Base-by-base conservation (phyloP, 2,797 vertebrate genomes). In the Ambastaia sidthimunki region DNA sequence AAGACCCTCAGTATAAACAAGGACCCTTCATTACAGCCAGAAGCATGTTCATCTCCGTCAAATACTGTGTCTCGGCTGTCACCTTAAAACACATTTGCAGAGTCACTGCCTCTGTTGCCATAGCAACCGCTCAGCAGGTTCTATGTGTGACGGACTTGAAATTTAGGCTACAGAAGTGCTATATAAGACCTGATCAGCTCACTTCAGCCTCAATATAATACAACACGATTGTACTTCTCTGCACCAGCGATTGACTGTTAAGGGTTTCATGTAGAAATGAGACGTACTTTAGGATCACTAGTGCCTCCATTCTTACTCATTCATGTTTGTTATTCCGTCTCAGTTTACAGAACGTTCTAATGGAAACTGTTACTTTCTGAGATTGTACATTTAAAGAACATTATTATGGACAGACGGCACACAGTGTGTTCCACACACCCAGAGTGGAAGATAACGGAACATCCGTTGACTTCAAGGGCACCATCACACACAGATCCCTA, bases 51-150 rank as follows among this genome's bases (percentile, higher is more conserved):
- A 18, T 25, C 18, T 66, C 55, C 44, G 52, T 82, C 62, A 75
- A 60, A 71, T 50, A 68, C 47, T 28, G 52, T 48, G 55, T 71
- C 41, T 74, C 11, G 41, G 68, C 66, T 76, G 48, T 63, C 63
- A 76, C 55, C 62, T 41, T 23, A 72, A 31, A 34, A 74, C 21
- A 67, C 37, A 34, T 80, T 80, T 10, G 80, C 80, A 80, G 82
- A 86, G 74, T 86, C 85, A 86, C 55, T 78, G 62, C 47, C 62
- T 82, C 34, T 44, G 81, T 83, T 81, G 59, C 69, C 80, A 81
- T 31, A 59, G 84, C 70, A 84, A 84, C 84, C 69, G 71, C 71
- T 80, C 60, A 71, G 69, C 2, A 44, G 65, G 72, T 41, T 67
- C 76, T 79, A n/a, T 77, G 66, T 80, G 70, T 19, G 34, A 80